Conservation (phyloP, 2,113 vertebrate species). For the Azemiops feae region DNA sequence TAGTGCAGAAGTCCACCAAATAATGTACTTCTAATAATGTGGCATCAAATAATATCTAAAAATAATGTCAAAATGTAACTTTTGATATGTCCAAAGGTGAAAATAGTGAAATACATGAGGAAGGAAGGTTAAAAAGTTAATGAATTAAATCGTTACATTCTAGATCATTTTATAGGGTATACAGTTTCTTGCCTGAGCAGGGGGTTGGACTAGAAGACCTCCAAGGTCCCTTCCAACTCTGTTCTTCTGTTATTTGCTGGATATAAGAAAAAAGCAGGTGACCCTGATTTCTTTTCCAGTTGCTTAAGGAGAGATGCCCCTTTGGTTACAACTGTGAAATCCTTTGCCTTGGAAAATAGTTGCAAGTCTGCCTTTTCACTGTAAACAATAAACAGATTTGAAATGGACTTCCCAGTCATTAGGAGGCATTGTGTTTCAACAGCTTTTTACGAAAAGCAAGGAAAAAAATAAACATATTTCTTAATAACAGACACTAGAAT, state of each 20-base stretch:
- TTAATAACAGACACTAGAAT: not conserved
- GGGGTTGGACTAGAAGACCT: not conserved
- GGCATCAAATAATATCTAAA: not conserved
- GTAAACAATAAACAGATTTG: not conserved
- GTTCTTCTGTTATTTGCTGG: not conserved
- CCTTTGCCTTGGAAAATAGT: not conserved
- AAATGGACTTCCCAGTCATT: not conserved
- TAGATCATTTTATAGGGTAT: not conserved
- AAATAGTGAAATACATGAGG: not conserved
- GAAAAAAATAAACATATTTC: not conserved
- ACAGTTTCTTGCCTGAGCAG: not conserved
- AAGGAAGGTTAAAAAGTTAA: not conserved
- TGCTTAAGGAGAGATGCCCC: not conserved
- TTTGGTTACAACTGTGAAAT: not conserved
- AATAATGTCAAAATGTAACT: not conserved
- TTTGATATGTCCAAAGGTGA: not conserved
- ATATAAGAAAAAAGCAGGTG: not conserved
- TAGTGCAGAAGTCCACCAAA: not conserved
- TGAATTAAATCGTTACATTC: not conserved
- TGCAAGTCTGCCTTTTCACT: not conserved
- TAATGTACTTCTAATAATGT: not conserved
- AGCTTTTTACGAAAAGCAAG: not conserved
- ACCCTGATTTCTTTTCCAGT: not conserved
- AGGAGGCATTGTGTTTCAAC: not conserved
- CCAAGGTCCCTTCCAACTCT: not conserved